phyloP scores from a whole-genome alignment of 2,888 invertebrate species.

The Cepaea hortensis region DNA sequence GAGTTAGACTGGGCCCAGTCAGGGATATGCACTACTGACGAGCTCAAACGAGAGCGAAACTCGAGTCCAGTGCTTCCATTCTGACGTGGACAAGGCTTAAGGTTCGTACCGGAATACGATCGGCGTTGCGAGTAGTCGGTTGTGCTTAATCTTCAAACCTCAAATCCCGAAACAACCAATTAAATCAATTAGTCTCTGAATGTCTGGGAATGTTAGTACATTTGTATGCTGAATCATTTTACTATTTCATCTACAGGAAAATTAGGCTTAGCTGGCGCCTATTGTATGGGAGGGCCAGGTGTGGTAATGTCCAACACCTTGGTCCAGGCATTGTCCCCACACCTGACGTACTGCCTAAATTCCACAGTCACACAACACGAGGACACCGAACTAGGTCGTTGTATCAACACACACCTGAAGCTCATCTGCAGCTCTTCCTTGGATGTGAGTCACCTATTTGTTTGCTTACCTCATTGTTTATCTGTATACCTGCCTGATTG shows the following conservation, averaged over 20 bases:
- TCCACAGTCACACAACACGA: conserved; percentile 96
- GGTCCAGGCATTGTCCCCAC: conserved; percentile 85
- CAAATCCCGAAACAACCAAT: too few relatives aligned
- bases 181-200: too few relatives aligned
- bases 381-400: conserved; percentile 96
- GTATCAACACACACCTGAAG: conserved; percentile 92
- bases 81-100: too few relatives aligned
- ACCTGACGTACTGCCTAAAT: conserved; percentile 90
- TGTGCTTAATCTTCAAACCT: too few relatives aligned
- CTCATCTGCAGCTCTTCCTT: conserved; percentile 90
- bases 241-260: conserved; percentile 10
- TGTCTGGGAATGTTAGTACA: too few relatives aligned
- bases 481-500: background rate
- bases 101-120: too few relatives aligned
- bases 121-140: too few relatives aligned
- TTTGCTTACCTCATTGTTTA: background rate
- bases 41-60: too few relatives aligned
- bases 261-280: conserved; percentile 78
- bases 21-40: too few relatives aligned
- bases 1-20: too few relatives aligned
- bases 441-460: conserved; percentile 80
- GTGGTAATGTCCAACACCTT: conserved; percentile 92
- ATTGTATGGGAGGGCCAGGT: conserved; percentile 99
- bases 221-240: too few relatives aligned
- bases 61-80: too few relatives aligned